phyloP scores from a whole-genome alignment of 2,113 vertebrate species.

The Thamnaconus septentrionalis region DNA sequence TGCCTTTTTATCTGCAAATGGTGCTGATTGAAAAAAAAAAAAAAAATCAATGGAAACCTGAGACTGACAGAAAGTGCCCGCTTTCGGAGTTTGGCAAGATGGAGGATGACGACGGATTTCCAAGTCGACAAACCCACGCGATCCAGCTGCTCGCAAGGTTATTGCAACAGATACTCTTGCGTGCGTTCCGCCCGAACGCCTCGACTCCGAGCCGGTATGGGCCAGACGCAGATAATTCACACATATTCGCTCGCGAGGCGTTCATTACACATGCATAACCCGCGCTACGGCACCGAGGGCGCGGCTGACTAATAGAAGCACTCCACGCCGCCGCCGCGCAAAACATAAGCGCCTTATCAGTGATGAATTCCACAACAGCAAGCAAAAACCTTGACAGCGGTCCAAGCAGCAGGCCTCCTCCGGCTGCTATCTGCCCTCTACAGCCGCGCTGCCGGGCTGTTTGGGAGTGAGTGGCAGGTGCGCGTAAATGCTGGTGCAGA shows the following conservation, averaged over 20 bases:
- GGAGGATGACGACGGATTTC: no score
- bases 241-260: conserved; percentile 16
- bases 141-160: no score
- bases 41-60: no score
- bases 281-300: conserved; percentile 29
- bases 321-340: conserved; percentile 46
- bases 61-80: no score
- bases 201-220: no score
- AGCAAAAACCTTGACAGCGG: conserved; percentile 62
- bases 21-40: no score
- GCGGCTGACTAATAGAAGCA: conserved; percentile 70
- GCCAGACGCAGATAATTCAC: conserved; percentile 47
- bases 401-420: conserved; percentile 59
- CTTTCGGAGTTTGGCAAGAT: no score
- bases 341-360: conserved; percentile 66
- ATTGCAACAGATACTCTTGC: no score
- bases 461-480: conserved; percentile 71
- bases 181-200: no score
- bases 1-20: no score
- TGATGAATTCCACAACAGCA: conserved; percentile 71
- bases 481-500: conserved; percentile 82
- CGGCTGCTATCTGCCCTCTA: conserved; percentile 72
- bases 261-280: conserved; percentile 56
- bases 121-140: no score
- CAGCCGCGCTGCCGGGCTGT: conserved; percentile 68